Evolutionary conservation across 2,888 invertebrate genomes (phyloP).

Genomic region (Drosophila merina): DNA sequence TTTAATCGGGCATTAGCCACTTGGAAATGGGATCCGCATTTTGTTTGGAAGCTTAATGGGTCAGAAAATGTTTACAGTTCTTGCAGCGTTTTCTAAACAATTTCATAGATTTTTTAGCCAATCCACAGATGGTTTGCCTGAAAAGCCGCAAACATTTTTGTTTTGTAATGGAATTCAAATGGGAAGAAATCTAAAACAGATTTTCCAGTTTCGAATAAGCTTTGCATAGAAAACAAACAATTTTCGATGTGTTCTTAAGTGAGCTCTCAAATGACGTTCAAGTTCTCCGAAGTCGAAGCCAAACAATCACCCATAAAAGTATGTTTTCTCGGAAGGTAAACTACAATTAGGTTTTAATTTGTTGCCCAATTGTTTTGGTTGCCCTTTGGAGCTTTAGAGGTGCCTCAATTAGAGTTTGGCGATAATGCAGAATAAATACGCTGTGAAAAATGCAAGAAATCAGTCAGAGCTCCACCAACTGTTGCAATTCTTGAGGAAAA

Average conservation of each 20-base stretch:
- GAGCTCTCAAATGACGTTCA: not conserved
- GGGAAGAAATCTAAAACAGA: not conserved
- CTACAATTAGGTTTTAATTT: slow-evolving; percentile 23
- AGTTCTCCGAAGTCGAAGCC: not conserved
- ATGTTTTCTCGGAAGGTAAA: slow-evolving; percentile 12
- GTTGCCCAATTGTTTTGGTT: slow-evolving; percentile 27
- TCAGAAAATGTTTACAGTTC: slow-evolving; percentile 3
- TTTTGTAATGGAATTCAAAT: not conserved
- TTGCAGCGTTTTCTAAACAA: slow-evolving; percentile 13
- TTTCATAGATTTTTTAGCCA: not conserved
- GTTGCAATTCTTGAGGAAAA: slow-evolving; percentile 59
- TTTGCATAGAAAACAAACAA: not conserved
- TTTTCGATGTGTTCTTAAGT: slow-evolving; percentile 5
- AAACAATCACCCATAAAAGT: slow-evolving; percentile 1
- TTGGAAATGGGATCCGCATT: slow-evolving; percentile 22
- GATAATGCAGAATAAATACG: slow-evolving; percentile 30
- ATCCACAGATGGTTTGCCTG: slow-evolving; percentile 24
- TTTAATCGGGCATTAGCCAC: slow-evolving; percentile 67
- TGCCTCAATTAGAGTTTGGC: slow-evolving; percentile 34
- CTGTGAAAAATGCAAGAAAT: slow-evolving; percentile 33
- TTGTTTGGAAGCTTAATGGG: not conserved
- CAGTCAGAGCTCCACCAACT: slow-evolving; percentile 30
- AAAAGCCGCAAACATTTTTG: not conserved
- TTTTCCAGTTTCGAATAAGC: not conserved
- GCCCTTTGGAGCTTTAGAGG: slow-evolving; percentile 42